Evolutionary conservation across 2,888 invertebrate genomes (phyloP).

Genomic region (Cerastis rubricosa): DNA sequence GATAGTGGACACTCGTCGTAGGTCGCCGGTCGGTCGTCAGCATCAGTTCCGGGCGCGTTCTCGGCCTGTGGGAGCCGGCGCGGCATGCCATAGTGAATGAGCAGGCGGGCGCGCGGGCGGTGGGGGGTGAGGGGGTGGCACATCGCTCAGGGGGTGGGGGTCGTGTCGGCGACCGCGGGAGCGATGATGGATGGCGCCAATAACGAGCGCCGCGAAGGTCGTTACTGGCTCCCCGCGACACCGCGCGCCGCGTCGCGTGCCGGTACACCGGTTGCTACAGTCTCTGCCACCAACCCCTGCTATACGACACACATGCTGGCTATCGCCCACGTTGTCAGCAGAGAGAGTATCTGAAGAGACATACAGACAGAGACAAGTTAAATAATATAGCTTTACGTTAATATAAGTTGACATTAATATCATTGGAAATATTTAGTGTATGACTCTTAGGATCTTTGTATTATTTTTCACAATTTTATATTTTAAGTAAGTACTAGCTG

Average conservation of each 20-base stretch:
- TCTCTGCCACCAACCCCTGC: not conserved
- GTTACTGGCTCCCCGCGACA: conserved; percentile 63
- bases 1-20: not conserved
- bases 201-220: conserved; percentile 77
- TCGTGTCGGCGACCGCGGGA: conserved; percentile 68
- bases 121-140: conserved; percentile 12
- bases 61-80: not conserved
- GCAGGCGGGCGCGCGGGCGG: conserved; percentile 11
- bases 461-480: too few species aligned
- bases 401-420: too few species aligned
- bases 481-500: too few species aligned
- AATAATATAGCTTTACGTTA: too few species aligned
- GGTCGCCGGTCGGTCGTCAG: not conserved
- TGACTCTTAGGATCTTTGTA: too few species aligned
- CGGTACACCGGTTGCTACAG: not conserved
- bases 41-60: conserved; percentile 8
- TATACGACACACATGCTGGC: not conserved
- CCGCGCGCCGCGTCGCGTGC: conserved; percentile 18
- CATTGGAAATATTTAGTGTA: too few species aligned
- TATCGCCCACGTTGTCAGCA: not conserved
- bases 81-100: conserved; percentile 31
- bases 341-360: too few species aligned
- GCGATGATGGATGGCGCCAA: conserved; percentile 86
- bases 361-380: too few species aligned
- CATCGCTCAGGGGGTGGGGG: conserved; percentile 25